These are phyloP conservation scores for Apis mellifera DNA, from an alignment of 1,140 invertebrate species.

Conservation along the genomic window Amel_HAv3.1 CM009937.2:2900001-2900500, in stretches of 20 bases:
- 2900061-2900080: not conserved
- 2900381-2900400: constrained; percentile 67
- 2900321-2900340: constrained; percentile 56
- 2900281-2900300: too few species aligned
- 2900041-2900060: not conserved
- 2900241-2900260: not conserved
- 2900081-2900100: constrained; percentile 19
- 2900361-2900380: constrained; percentile 66
- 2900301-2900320: not conserved
- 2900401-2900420: constrained; percentile 78
- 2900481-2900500: constrained; percentile 60
- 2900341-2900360: constrained; percentile 59
- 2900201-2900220: not conserved
- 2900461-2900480: too few species aligned
- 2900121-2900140: too few species aligned
- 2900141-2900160: too few species aligned
- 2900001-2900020: too few species aligned
- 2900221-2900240: not conserved
- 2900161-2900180: not conserved
- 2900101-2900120: not conserved
- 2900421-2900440: constrained; percentile 75
- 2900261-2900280: constrained; percentile 43
- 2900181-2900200: not conserved
- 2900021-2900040: too few species aligned
- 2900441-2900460: constrained; percentile 55